Percentiles rank a stretch among this genome's conserved stretches.
phyloP scores from a whole-genome alignment of 2,113 vertebrate species.

The Microcebus lehilahytsara region DNA sequence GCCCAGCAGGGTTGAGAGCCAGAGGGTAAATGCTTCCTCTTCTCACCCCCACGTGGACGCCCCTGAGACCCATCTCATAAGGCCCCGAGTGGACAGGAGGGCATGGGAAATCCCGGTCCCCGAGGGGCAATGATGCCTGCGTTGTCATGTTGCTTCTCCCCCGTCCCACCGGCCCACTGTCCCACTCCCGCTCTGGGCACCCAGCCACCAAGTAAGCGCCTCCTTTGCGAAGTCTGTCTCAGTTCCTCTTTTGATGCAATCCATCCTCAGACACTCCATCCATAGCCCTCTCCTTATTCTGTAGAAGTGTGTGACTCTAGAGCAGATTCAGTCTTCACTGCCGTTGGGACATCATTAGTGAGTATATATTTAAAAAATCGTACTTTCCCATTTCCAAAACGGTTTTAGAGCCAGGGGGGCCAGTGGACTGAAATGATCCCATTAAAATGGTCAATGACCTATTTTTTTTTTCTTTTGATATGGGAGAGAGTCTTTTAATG shows the following conservation, averaged over 20 bases:
- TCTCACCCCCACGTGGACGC: background rate
- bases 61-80: background rate
- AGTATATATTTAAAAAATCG: slow-evolving; percentile 51
- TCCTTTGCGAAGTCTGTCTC: background rate
- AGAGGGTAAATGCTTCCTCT: background rate
- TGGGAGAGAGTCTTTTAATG: slow-evolving; percentile 47
- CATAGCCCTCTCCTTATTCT: background rate
- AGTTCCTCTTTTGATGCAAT: background rate
- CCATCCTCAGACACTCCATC: background rate
- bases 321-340: slow-evolving; percentile 31
- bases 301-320: slow-evolving; percentile 22
- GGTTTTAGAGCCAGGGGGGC: slow-evolving; percentile 47
- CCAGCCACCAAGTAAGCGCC: background rate
- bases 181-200: background rate
- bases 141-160: background rate
- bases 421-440: slow-evolving; percentile 66
- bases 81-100: background rate
- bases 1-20: background rate
- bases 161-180: background rate
- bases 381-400: slow-evolving; percentile 56
- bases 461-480: slow-evolving; percentile 61
- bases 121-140: no score
- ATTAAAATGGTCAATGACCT: slow-evolving; percentile 71
- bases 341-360: slow-evolving; percentile 53
- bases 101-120: background rate